phyloP scores from a whole-genome alignment of 2,113 vertebrate species.

The Apodemus speciosus region DNA sequence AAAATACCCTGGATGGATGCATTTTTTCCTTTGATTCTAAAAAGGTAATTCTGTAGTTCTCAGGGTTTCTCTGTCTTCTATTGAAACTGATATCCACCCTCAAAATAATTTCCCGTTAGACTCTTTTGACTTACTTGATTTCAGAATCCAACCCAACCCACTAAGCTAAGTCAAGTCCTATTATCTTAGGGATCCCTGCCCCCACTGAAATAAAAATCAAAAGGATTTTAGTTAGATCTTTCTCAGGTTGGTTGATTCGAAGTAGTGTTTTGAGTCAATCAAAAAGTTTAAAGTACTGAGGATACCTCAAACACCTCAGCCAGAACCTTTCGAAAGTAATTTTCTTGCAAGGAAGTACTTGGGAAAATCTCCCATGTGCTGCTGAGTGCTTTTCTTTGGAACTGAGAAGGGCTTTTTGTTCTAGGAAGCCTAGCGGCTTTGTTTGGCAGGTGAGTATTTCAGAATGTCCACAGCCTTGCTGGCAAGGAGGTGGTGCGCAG shows the following conservation, averaged over 20 bases:
- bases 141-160: conserved; percentile 52
- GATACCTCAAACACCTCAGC: neutral
- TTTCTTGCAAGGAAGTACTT: neutral
- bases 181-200: neutral
- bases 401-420: neutral
- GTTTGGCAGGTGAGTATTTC: conserved; percentile 63
- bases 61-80: neutral
- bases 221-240: neutral
- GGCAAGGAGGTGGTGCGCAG: conserved; percentile 41
- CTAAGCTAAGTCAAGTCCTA: conserved; percentile 3
- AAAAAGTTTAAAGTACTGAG: conserved; percentile 17
- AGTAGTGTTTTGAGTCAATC: neutral
- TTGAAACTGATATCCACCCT: neutral
- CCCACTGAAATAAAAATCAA: neutral
- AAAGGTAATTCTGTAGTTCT: neutral
- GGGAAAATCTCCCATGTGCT: conserved; percentile 22
- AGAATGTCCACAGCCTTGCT: conserved; percentile 26
- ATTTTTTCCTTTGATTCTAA: neutral
- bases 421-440: conserved; percentile 19
- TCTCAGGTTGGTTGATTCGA: neutral
- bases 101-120: conserved; percentile 29
- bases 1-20: neutral
- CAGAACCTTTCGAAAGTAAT: neutral
- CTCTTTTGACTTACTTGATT: neutral
- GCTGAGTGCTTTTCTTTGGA: neutral